A percentile compares a stretch with the other conserved stretches of the same genome.
phyloP scores from a whole-genome alignment of 2,888 invertebrate species.

The Cosmia pyralina region DNA sequence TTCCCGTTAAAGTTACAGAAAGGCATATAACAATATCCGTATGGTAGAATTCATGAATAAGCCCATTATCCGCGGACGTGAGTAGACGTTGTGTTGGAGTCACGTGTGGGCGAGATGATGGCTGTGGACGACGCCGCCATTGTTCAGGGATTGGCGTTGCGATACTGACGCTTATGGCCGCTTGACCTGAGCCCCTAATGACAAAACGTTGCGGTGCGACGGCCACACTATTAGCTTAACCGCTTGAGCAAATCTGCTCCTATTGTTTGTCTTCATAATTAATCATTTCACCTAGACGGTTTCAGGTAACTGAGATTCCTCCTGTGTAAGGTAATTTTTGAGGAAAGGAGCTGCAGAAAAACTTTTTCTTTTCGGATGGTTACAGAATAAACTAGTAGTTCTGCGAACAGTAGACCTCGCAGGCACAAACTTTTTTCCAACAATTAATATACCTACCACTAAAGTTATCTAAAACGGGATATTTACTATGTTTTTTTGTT shows the following conservation, averaged over 20 bases:
- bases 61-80: conserved; percentile 70
- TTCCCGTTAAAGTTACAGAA: conserved; percentile 57
- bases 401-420: no score
- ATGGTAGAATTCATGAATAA: conserved; percentile 68
- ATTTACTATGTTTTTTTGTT: no score
- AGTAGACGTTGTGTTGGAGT: conserved; percentile 61
- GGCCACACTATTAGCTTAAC: conserved; percentile 42
- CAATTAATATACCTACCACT: no score
- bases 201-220: conserved; percentile 51
- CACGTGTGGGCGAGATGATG: conserved; percentile 57
- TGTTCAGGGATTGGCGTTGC: conserved; percentile 52
- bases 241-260: conserved; percentile 40
- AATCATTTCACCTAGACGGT: conserved; percentile 17
- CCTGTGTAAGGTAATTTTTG: background rate
- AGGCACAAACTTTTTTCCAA: no score
- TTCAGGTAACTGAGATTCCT: conserved; percentile 11
- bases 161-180: conserved; percentile 41
- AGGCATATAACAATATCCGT: conserved; percentile 60
- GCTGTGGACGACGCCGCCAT: conserved; percentile 37
- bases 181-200: conserved; percentile 41
- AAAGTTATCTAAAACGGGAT: no score
- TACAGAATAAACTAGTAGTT: conserved; percentile 4
- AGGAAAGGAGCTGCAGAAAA: background rate
- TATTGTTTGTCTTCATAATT: conserved; percentile 36
- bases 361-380: background rate